Evolutionary conservation across 2,113 vertebrate genomes (phyloP), one percentile per base, ranked within the genome.

Genomic region (Lathamus discolor): DNA sequence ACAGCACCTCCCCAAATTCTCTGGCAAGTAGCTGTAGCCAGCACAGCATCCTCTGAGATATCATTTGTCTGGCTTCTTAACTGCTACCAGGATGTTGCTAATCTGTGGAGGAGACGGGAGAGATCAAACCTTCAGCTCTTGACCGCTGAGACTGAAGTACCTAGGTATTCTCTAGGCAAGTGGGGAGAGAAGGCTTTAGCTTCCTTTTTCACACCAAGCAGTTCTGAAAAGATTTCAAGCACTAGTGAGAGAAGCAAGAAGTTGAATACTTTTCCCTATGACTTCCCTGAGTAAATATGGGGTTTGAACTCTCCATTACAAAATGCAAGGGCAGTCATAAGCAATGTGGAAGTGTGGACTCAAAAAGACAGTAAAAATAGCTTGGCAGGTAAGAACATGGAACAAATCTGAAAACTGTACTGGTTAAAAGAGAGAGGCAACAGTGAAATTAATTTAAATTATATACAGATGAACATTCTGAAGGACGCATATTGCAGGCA

Each of bases 1-100:
- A 75, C 39, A 55, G 43, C 49, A 33, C 31, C 83, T 81, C 31
- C 48, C 5, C 20, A 43, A 14, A 10, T 63, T 67, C 68, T 35
- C 78, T 75, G 49, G 46, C n/a, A 64, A 63, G 39, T 10, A 54
- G 35, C 64, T 69, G 49, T 17, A 82, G 74, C 75, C 44, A 77
- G 54, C 46, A 69, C 6, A 0, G 0, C 39, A n/a, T 62, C 33
- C 23, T 5, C 87, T n/a, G 29, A 80, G 88, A 1, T 7, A 39
- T 39, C 66, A 44, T 64, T 91, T 76, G 39, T 57, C 51, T 78
- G 64, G 35, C 54, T 86, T 52, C 52, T 49, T 70, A 17, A 29
- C 54, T 73, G 63, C 69, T 73, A 63, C 46, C 55, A 72, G 52
- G 39, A 12, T 31, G 44, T 10, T 69, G 28, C 19, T 51, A 43